These are phyloP conservation scores for Chrysolophus pictus DNA, from an alignment of 2,797 vertebrate genomes.

Conservation along the genomic window DNA sequence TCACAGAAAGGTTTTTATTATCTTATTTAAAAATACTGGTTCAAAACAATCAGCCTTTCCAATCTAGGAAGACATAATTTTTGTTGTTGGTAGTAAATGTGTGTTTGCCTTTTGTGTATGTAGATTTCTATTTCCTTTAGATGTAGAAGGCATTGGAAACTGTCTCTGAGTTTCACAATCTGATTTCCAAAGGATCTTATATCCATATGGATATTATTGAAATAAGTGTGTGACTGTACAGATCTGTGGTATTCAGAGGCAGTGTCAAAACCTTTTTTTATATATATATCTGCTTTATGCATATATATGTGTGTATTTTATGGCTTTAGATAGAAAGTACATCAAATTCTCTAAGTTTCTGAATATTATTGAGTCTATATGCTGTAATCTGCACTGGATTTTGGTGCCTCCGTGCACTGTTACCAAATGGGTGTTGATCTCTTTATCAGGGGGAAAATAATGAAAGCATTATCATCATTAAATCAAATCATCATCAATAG, in stretches of 20 bases:
- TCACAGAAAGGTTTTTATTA: slow-evolving; percentile 89
- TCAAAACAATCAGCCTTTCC: not conserved
- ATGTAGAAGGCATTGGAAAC: not conserved
- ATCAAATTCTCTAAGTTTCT: not conserved
- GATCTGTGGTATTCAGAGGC: not conserved
- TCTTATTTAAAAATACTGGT: slow-evolving; percentile 30
- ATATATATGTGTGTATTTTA: not conserved
- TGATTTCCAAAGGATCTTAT: not conserved
- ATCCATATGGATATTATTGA: not conserved
- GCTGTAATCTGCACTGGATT: not conserved
- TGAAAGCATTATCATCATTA: not conserved
- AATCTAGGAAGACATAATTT: not conserved
- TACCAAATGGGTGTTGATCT: not conserved
- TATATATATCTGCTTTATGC: not conserved
- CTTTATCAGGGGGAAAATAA: not conserved
- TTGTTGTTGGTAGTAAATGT: not conserved
- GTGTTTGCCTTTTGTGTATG: not conserved
- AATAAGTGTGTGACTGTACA: not conserved
- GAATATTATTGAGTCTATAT: not conserved
- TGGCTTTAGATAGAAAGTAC: not conserved
- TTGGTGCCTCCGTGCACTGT: not conserved
- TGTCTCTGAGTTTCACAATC: not conserved
- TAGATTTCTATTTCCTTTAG: not conserved
- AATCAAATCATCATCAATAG: not conserved
- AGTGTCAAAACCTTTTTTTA: not conserved